These are phyloP conservation scores for Drosophila setosimentum DNA, from an alignment of 2,888 invertebrate species.

Conservation along the genomic window DNA sequence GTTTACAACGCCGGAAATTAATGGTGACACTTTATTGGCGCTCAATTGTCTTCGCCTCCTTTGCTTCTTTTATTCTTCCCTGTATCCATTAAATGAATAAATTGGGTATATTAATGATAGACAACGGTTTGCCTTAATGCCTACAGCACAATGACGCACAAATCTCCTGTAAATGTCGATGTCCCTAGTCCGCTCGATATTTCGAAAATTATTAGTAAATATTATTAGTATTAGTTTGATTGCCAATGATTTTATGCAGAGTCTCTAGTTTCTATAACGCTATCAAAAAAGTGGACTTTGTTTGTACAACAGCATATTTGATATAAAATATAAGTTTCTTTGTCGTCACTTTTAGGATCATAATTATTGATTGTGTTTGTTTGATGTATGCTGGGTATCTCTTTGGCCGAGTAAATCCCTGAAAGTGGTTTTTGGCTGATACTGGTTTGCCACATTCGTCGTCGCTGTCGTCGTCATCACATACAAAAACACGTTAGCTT, in stretches of 20 bases:
- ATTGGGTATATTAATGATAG: constrained; percentile 9
- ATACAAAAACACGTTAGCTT: constrained; percentile 70
- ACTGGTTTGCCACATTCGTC: constrained; percentile 1
- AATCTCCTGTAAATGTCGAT: background rate
- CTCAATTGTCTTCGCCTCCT: constrained; percentile 47
- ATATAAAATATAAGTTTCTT: background rate
- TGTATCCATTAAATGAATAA: constrained; percentile 2
- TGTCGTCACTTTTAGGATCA: background rate
- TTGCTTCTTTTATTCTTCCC: constrained; percentile 8
- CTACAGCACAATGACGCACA: background rate
- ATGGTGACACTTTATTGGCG: constrained; percentile 74
- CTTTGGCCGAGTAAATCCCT: background rate
- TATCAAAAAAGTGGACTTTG: background rate
- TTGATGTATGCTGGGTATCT: constrained; percentile 9
- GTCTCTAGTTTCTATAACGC: background rate
- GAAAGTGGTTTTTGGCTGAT: constrained; percentile 4
- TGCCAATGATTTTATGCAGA: background rate
- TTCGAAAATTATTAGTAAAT: background rate
- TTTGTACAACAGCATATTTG: background rate
- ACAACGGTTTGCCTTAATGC: background rate
- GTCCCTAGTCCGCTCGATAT: background rate
- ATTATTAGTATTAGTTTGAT: background rate
- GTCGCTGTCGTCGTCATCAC: constrained; percentile 50
- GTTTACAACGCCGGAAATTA: constrained; percentile 69
- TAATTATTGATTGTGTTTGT: background rate